Evolutionary conservation across 2,113 vertebrate genomes (phyloP).

Genomic region (Pristiophorus japonicus): DNA sequence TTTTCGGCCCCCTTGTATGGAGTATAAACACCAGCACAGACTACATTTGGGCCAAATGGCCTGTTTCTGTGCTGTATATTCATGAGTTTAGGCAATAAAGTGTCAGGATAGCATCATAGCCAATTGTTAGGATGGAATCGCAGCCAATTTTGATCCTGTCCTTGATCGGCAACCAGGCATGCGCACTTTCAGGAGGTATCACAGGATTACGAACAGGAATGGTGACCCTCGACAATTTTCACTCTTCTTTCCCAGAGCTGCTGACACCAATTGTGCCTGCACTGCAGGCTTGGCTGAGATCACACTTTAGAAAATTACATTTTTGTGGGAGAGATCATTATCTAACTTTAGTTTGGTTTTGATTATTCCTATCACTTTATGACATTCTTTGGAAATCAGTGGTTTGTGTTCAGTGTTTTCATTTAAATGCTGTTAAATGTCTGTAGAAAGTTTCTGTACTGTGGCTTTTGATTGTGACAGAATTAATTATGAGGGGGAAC

Average conservation of each 20-base stretch:
- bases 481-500: constrained; percentile 46
- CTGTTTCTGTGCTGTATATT: too few species aligned
- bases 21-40: too few species aligned
- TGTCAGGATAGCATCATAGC: too few species aligned
- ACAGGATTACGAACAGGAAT: neutral
- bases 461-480: constrained; percentile 34
- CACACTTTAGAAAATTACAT: neutral
- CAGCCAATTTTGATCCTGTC: too few species aligned
- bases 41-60: too few species aligned
- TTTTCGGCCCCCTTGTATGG: too few species aligned
- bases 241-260: neutral
- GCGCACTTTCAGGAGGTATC: neutral
- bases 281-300: neutral
- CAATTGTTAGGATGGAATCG: too few species aligned
- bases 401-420: constrained; percentile 42
- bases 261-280: neutral
- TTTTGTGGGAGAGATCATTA: neutral
- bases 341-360: neutral
- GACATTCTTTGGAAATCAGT: constrained; percentile 39
- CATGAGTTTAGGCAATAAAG: neutral
- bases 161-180: neutral
- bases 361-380: neutral
- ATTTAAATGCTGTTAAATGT: constrained; percentile 45
- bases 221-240: neutral
- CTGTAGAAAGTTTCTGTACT: neutral